Base-by-base conservation (phyloP, 2,113 vertebrate genomes). In the Steatornis caripensis region DNA sequence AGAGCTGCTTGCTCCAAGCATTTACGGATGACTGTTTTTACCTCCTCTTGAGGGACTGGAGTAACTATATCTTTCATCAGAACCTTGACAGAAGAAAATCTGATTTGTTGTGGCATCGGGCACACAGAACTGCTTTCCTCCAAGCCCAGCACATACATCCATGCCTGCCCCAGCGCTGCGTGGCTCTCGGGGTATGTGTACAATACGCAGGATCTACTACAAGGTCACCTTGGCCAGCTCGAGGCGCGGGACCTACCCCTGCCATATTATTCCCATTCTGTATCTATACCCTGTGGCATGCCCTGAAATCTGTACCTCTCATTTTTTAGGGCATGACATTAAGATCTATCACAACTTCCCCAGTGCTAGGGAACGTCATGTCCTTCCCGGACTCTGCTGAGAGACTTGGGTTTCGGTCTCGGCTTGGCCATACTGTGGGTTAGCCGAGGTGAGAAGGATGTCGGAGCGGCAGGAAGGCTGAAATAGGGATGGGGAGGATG, bases 61-160 rank as follows among this genome's bases (percentile, higher is more conserved):
- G 99, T 99, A 90, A 99, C 99, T 74, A 99, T 99, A 96, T 99
- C 99, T 97, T 99, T 99, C 99, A 99, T 99, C 97, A 99, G 98
- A 97, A 99, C 99, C 99, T 99, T 98, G 71, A 97, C 91, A 97
- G 70, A 94, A 96, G 94, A 97, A 97, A 92, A 96, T 94, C 94
- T 96, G 95, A 96, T 97, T 97, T 97, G 94, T 97, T 97, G 96
- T 97, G 95, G 95, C 94, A 96, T 96, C 32, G 32, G 93, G 70
- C 94, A 93, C 89, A 94, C 54, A 66, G 66, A 82, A 89, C 66
- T 93, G 96, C 57, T 91, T 94, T 90, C 85, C 93, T 91, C 78
- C 90, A 93, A 94, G 92, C 92, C 85, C 78, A 92, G 89, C 88
- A 91, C 86, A 74, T 51, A 41, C 60, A 96, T 48, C 84, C 58